Base-by-base conservation (phyloP, 1,140 invertebrate genomes). In the Dendroctonus ponderosae region DNA sequence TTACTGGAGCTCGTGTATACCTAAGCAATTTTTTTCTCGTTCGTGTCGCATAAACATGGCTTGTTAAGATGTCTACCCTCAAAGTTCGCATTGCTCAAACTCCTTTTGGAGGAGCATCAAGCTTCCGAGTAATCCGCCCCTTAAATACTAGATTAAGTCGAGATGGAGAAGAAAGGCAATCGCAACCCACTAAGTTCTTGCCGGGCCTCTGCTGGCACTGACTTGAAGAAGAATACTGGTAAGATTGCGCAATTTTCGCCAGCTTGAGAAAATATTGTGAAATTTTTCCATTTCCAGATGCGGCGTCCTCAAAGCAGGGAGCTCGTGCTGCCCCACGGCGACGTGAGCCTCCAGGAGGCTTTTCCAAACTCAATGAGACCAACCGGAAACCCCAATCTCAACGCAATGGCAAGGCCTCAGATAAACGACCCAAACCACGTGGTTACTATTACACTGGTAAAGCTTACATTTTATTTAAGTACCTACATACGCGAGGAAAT, bases 1-100 rank as follows among this genome's bases (percentile, higher is more conserved):
- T 1, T 26, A 26, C 3, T 26, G 26, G 26, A 26, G 26, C 26
- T 26, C 26, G 26, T 26, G 26, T 26, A 26, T 26, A 26, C 3
- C 26, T 26, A 26, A 26, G 40, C n/a, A 68, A 62, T 75, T 79
- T 81, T 84, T 84, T 82, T 81, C 79, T 80, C 80, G 79, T 78
- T 78, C 76, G 77, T 78, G 70, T 79, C 79, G 76, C 26, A 81
- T 82, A 88, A 88, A 87, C 86, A 91, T 90, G 89, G 88, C 86
- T 88, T 89, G 85, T 85, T 91, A 87, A 89, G 84, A 90, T 90
- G 88, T 88, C 84, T 86, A 80, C 80, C 77, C 78, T 85, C 83
- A 85, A 85, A 79, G 80, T 83, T 81, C 76, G 77, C 79, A 81
- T 81, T 77, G 80, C 83, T 77, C 80, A 83, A 82, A 85, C 87